Percentiles rank a stretch among this genome's conserved stretches.
These are phyloP conservation scores for Pluvialis apricaria DNA, from an alignment of 2,113 vertebrate genomes.

Conservation along the genomic window DNA sequence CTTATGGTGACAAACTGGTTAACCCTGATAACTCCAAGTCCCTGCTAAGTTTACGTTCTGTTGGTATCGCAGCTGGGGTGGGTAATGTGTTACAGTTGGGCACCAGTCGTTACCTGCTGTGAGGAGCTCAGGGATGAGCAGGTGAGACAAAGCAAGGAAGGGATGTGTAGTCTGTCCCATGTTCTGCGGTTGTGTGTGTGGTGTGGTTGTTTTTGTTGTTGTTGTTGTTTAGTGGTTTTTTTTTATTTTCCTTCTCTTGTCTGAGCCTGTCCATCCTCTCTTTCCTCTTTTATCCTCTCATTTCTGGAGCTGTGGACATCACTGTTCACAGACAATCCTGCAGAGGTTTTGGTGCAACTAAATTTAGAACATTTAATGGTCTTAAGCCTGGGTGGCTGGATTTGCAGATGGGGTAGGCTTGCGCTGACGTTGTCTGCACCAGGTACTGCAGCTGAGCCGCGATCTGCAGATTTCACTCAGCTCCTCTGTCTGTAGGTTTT, in stretches of 20 bases:
- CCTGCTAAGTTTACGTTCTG: not conserved
- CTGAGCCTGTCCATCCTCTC: not conserved
- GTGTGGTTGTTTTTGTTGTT: too few relatives aligned
- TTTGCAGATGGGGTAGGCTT: too few relatives aligned
- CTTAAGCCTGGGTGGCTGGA: not conserved
- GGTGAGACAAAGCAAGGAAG: not conserved
- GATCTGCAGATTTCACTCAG: not conserved
- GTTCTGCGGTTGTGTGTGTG: not conserved
- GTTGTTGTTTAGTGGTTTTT: too few relatives aligned
- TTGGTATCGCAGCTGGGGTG: not conserved
- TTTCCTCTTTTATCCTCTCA: not conserved
- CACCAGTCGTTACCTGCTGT: not conserved
- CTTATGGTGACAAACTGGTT: not conserved
- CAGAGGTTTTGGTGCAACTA: not conserved
- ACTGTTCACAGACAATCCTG: not conserved
- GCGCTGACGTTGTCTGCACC: not conserved
- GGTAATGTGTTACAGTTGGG: not conserved
- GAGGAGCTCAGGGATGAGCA: not conserved
- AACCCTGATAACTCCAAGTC: not conserved
- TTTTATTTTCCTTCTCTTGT: accelerated
- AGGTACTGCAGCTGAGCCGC: not conserved
- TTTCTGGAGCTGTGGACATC: not conserved
- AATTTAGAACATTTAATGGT: not conserved
- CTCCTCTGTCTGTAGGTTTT: not conserved
- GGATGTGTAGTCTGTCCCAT: not conserved